Base-by-base conservation (phyloP, 2,113 vertebrate species). In the Zeus faber region DNA sequence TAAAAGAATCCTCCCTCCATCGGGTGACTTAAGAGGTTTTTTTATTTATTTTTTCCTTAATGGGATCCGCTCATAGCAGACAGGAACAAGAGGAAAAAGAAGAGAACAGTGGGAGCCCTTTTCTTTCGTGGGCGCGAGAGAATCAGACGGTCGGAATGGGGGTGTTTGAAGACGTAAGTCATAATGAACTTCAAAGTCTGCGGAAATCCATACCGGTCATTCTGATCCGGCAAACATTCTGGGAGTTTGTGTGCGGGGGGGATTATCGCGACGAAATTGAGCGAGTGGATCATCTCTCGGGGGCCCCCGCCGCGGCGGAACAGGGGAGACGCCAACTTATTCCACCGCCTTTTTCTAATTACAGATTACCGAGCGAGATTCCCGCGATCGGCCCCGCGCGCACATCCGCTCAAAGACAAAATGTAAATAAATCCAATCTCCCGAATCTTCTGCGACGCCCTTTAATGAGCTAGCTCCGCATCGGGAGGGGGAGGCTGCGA, bases 321-420 rank as follows among this genome's bases (percentile, higher is more conserved):
- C 17, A 44, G 29, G 25, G 14, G 17, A 67, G n/a, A 24, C 18
- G 3, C n/a, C 43, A 37, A 45, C 37, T 7, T 9, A 9, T 23
- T 22, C 22, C 26, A n/a, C 29, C 0, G 4, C 3, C 54, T 52
- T 49, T 35, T 33, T 2, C 16, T 41, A 18, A 49, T 33, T 47
- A 45, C 1, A 62, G 54, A 60, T 67, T 35, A 65, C 49, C 20
- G 41, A 2, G 1, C 35, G 17, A 27, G 8, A 10, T 49, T 65
- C 62, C n/a, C n/a, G 20, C 50, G 59, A 77, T 70, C 65, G 59
- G n/a, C 50, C 60, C 37, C 29, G 5, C n/a, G n/a, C n/a, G n/a
- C n/a, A n/a, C n/a, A n/a, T n/a, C n/a, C n/a, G n/a, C n/a, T n/a
- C n/a, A n/a, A n/a, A n/a, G n/a, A n/a, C n/a, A n/a, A n/a, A n/a